Evolutionary conservation across 2,797 vertebrate genomes (phyloP).

Genomic region (Manis crassicaudata): DNA sequence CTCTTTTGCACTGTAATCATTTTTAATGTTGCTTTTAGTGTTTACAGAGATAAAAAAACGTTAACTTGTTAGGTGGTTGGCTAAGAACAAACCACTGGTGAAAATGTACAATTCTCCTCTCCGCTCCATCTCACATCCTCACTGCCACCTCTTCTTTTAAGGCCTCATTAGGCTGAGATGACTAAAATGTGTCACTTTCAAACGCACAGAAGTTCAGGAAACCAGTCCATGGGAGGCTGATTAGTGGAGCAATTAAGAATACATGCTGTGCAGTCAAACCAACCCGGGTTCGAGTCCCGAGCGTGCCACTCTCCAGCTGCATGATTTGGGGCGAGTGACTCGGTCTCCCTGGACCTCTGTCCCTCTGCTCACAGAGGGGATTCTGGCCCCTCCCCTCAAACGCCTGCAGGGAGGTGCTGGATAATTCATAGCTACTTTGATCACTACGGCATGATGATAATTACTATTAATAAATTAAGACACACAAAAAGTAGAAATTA

Average conservation of each 20-base stretch:
- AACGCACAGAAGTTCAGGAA: not conserved
- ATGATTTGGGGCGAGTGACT: not conserved
- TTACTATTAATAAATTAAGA: not conserved
- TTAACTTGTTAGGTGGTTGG: not conserved
- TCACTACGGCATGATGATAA: not conserved
- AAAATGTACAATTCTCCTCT: not conserved
- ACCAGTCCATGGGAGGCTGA: not conserved
- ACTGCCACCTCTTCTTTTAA: not conserved
- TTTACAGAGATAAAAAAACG: not conserved
- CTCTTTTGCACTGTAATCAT: not conserved
- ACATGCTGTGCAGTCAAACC: too few species aligned
- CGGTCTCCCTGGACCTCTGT: not conserved
- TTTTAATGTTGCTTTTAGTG: not conserved
- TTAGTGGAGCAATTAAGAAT: not conserved
- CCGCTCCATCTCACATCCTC: not conserved
- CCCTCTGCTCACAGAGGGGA: not conserved
- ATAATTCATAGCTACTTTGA: not conserved
- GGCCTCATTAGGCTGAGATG: not conserved
- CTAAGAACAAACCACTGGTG: not conserved
- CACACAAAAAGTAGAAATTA: not conserved
- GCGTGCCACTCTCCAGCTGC: not conserved
- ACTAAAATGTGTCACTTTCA: not conserved
- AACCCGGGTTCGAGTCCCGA: not conserved
- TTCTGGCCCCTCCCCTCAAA: too few species aligned
- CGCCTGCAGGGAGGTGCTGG: fast-evolving